phyloP scores from a whole-genome alignment of 1,140 invertebrate species.

The Potamilus streckersoni region DNA sequence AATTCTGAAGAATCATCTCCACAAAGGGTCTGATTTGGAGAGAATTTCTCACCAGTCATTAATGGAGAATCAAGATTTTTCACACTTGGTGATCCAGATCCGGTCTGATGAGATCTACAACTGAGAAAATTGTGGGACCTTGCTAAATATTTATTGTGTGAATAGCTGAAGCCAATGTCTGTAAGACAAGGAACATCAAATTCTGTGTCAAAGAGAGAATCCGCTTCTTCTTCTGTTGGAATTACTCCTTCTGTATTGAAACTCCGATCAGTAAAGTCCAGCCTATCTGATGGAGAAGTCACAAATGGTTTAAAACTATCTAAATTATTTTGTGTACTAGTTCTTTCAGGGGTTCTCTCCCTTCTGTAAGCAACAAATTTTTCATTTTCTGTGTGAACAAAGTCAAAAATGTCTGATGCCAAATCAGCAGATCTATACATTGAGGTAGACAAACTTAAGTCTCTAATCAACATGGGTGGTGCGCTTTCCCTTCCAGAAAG shows the following conservation, averaged over 20 bases:
- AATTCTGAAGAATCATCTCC: constrained; percentile 5
- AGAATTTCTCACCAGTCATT: constrained; percentile 2
- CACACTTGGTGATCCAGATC: neutral
- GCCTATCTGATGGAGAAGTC: neutral
- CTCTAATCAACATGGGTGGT: neutral
- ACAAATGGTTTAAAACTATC: neutral
- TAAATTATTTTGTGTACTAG: neutral
- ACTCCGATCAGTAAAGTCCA: constrained; percentile 32
- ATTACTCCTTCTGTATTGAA: constrained; percentile 39
- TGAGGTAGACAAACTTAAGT: neutral
- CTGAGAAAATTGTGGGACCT: constrained; percentile 30
- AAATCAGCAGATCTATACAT: neutral
- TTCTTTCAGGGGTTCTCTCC: constrained; percentile 16
- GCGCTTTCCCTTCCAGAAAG: constrained; percentile 9
- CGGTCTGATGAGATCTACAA: constrained; percentile 10
- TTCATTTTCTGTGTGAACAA: constrained; percentile 28
- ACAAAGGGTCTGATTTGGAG: constrained; percentile 20
- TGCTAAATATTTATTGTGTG: constrained; percentile 30
- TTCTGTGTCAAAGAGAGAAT: constrained; percentile 31
- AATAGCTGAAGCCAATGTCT: constrained; percentile 29
- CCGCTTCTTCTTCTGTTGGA: constrained; percentile 35
- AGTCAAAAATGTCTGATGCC: constrained; percentile 18
- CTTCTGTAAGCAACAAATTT: constrained; percentile 32
- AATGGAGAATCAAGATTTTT: constrained; percentile 5
- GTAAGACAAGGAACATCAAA: constrained; percentile 19